Base-by-base conservation (phyloP, 2,888 invertebrate genomes). In the Ernsta delagoae region DNA sequence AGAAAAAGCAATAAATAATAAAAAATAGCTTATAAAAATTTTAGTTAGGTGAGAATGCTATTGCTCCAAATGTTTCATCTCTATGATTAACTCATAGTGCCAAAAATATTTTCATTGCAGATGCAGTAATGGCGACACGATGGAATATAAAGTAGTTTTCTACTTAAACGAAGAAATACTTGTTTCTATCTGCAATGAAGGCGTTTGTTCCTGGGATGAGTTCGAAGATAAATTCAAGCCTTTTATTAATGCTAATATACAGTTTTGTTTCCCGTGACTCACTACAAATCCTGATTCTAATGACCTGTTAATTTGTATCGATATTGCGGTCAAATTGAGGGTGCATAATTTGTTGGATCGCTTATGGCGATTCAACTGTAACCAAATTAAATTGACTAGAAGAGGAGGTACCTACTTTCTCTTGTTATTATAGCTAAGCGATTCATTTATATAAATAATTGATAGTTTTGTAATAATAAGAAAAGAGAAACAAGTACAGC, bases 81-180 rank as follows among this genome's bases (percentile, higher is more conserved):
- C 7, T 50, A 8, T 50, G 8, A 24, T 16, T 16, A 50, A 50
- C 7, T 50, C 16, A 50, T 16, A 50, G 16, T 50, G 48, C 12
- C 48, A n/a, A 12, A 48, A 48, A 48, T 50, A 16, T 16, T 50
- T 50, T 16, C 16, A 12, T 68, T 62, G 12, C 80, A 89, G 87
- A 72, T 88, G 89, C 73, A 74, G 71, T 45, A 74, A 73, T 9
- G 62, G 77, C 36, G 75, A 73, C 11, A 65, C 71, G 34, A 75
- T 74, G 39, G 83, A 86, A 65, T 80, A 82, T 75, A 84, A 83
- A 60, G 78, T 88, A 5, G 79, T 83, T 31, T 87, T 89, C 73
- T 89, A 88, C 77, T 77, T 83, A 73, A 89, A 90, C 62, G 89
- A 89, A 75, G 82, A 86, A 67, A 84, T 82, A 4, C 72, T 87